Evolutionary conservation across 64 coral and sea anemone species (phyloP).

Genomic region (Trachythela sp.): DNA sequence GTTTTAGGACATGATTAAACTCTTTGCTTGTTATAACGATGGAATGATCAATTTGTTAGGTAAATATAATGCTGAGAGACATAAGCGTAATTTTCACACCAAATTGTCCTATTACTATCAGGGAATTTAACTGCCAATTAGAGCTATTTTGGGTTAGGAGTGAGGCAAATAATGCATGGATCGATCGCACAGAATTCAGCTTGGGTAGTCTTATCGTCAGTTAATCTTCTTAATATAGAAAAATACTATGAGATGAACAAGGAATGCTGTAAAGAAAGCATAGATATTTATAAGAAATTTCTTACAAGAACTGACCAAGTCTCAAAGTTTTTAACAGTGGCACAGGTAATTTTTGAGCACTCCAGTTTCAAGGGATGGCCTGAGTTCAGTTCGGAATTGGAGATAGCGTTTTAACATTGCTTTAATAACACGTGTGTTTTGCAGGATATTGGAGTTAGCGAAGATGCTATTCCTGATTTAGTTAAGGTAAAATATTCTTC

Average conservation of each 20-base stretch:
- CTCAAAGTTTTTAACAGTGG: constrained; percentile 77
- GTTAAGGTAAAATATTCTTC: background rate
- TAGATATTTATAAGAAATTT: constrained; percentile 94
- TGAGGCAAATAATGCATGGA: too few relatives aligned
- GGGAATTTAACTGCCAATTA: too few relatives aligned
- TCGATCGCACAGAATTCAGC: too few relatives aligned
- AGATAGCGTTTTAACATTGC: too few relatives aligned
- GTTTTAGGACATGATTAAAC: constrained; percentile 76
- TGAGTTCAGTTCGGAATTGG: too few relatives aligned
- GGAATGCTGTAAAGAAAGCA: constrained; percentile 72
- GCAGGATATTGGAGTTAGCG: background rate
- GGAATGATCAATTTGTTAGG: constrained; percentile 92
- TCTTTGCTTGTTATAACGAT: constrained; percentile 99
- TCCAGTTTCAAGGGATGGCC: too few relatives aligned
- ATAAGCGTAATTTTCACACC: background rate
- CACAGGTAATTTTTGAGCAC: constrained; percentile 38
- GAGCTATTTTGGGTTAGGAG: too few relatives aligned
- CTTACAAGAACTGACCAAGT: constrained; percentile 82
- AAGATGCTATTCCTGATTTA: constrained; percentile 4
- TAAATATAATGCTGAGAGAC: background rate
- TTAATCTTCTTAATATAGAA: constrained; percentile 59
- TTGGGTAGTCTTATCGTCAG: too few relatives aligned
- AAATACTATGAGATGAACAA: constrained; percentile 98
- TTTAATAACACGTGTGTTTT: background rate
- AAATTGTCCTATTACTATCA: background rate